A percentile compares a stretch with the other conserved stretches of the same genome.
These are phyloP conservation scores for Hypsibius dujardini DNA, from an alignment of 1,140 invertebrate species.

Conservation along the genomic window DNA sequence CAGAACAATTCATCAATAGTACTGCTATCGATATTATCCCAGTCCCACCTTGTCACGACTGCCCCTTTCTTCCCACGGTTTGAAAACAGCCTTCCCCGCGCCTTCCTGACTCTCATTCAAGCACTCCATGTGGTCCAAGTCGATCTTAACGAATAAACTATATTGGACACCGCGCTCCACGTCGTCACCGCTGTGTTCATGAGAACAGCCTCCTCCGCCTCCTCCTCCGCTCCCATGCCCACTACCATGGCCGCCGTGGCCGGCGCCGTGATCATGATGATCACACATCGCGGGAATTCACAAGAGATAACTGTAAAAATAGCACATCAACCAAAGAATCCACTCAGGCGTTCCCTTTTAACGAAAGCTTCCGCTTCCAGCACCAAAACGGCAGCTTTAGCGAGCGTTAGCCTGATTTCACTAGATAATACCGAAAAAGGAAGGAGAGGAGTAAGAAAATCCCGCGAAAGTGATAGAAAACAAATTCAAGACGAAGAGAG, in stretches of 20 bases:
- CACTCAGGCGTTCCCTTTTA: too few relatives aligned
- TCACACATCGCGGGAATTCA: neutral
- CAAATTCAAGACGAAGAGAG: too few relatives aligned
- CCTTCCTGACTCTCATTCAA: constrained; percentile 69
- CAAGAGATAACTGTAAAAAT: too few relatives aligned
- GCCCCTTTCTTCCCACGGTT: constrained; percentile 68
- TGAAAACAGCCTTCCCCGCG: constrained; percentile 70
- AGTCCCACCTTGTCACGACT: constrained; percentile 48
- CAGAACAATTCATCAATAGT: too few relatives aligned
- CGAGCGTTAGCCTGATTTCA: too few relatives aligned
- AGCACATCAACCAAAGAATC: too few relatives aligned
- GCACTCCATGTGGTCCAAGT: constrained; percentile 68
- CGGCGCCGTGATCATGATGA: constrained; percentile 1
- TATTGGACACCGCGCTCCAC: constrained; percentile 61
- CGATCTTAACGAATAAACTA: constrained; percentile 72
- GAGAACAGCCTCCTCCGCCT: neutral
- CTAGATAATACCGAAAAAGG: too few relatives aligned
- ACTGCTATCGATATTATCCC: too few relatives aligned
- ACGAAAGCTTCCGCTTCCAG: too few relatives aligned
- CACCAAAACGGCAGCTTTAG: too few relatives aligned
- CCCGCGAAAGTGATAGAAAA: too few relatives aligned
- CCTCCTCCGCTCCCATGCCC: neutral
- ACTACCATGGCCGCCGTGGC: neutral
- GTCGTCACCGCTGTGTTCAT: constrained; percentile 22
- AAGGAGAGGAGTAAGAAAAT: too few relatives aligned